Percentiles rank a stretch among this genome's conserved stretches.
These are phyloP conservation scores for Megaustenia siamemsis DNA, from an alignment of 2,888 invertebrate species.

Conservation along the genomic window DNA sequence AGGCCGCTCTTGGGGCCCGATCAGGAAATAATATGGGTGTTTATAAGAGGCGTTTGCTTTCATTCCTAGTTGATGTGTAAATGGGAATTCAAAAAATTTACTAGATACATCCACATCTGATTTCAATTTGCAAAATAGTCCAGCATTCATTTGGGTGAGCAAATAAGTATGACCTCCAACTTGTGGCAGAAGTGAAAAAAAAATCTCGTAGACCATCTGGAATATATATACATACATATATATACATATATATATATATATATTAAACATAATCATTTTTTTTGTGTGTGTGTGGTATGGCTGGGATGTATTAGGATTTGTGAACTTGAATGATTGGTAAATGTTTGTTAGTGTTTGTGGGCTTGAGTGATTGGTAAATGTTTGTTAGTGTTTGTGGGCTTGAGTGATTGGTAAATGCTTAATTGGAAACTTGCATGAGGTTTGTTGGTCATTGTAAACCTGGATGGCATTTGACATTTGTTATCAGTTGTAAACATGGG, in stretches of 20 bases:
- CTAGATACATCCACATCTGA: too few species aligned
- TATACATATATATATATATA: neutral
- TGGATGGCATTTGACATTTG: neutral
- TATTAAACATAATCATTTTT: neutral
- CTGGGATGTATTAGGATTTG: neutral
- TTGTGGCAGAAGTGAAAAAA: neutral
- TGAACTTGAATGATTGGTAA: neutral
- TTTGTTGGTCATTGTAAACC: neutral
- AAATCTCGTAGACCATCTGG: neutral
- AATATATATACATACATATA: neutral
- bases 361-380: neutral
- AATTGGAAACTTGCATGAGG: neutral
- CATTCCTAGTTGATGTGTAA: constrained; percentile 15
- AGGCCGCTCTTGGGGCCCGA: constrained; percentile 49
- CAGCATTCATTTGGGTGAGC: neutral
- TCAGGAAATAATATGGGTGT: constrained; percentile 44
- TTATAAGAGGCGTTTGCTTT: neutral
- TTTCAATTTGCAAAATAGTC: neutral
- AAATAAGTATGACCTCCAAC: neutral
- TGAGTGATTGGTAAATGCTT: neutral
- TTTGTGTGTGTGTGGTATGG: neutral
- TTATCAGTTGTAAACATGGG: neutral
- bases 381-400: too few species aligned
- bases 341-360: neutral
- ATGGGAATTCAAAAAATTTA: too few species aligned